Evolutionary conservation across 2,888 invertebrate species (phyloP).

Genomic region (Dynastes grantii): DNA sequence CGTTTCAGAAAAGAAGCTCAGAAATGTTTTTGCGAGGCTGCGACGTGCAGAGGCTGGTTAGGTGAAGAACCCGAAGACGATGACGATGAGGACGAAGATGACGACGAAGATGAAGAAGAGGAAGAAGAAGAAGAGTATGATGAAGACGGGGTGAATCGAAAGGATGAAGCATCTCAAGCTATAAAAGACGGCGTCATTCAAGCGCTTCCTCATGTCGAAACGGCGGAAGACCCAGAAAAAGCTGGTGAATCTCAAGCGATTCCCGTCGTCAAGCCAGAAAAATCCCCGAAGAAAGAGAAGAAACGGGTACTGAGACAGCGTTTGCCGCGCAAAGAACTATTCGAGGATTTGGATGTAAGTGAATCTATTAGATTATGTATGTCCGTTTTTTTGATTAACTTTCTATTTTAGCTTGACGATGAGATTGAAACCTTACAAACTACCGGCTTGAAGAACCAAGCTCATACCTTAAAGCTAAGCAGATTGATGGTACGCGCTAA

Average conservation of each 20-base stretch:
- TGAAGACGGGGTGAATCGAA: constrained; percentile 55
- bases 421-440: constrained; percentile 87
- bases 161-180: constrained; percentile 56
- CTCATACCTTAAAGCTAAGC: constrained; percentile 90
- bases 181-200: constrained; percentile 70
- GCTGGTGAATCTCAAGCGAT: constrained; percentile 61
- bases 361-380: not conserved
- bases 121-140: constrained; percentile 67
- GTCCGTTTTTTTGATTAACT: too few relatives aligned
- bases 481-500: constrained; percentile 95
- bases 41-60: constrained; percentile 95
- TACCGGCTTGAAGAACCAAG: constrained; percentile 89
- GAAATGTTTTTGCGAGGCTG: constrained; percentile 93
- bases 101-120: constrained; percentile 70
- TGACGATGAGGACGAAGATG: constrained; percentile 75
- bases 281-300: constrained; percentile 60
- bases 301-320: constrained; percentile 65
- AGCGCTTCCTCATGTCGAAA: constrained; percentile 60
- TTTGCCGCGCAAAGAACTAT: constrained; percentile 69
- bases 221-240: constrained; percentile 64
- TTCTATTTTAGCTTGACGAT: constrained; percentile 80
- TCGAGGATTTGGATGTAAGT: constrained; percentile 78
- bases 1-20: constrained; percentile 90
- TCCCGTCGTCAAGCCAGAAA: constrained; percentile 53
- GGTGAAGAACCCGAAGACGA: constrained; percentile 89